Evolutionary conservation across 2,113 vertebrate genomes (phyloP).

Genomic region (Lagopus leucura): DNA sequence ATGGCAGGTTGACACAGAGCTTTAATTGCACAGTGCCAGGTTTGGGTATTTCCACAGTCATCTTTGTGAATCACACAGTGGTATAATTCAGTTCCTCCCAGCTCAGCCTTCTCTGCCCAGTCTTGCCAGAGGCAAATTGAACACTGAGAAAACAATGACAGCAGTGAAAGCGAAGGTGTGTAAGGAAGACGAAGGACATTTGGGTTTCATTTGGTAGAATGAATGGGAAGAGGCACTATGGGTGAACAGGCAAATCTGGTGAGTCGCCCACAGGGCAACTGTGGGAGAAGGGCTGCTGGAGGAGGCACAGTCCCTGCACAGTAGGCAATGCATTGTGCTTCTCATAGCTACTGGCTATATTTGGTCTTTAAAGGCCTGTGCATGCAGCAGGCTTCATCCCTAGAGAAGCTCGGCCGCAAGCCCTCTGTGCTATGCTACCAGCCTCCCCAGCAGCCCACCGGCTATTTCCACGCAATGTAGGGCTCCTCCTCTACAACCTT

Average conservation of each 20-base stretch:
- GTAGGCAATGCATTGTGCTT: background rate
- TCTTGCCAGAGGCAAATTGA: background rate
- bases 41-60: background rate
- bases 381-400: background rate
- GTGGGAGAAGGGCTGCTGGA: background rate
- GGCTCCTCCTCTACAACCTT: background rate
- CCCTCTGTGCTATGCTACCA: too few relatives aligned
- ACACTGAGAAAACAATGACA: background rate
- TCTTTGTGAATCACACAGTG: background rate
- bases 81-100: background rate
- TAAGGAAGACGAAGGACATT: background rate
- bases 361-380: background rate
- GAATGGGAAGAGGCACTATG: background rate
- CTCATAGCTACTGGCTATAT: background rate
- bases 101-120: background rate
- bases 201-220: background rate
- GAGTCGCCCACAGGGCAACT: background rate
- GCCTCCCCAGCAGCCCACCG: background rate
- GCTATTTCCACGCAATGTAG: background rate
- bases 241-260: background rate
- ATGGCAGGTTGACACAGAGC: background rate
- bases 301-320: background rate
- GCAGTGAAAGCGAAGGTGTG: background rate
- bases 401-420: background rate
- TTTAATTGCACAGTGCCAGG: background rate